Evolutionary conservation across 37 sponge, comb jelly and placozoan species (phyloP), one percentile per base, ranked within the genome.

Genomic region (Crambe crambe): DNA sequence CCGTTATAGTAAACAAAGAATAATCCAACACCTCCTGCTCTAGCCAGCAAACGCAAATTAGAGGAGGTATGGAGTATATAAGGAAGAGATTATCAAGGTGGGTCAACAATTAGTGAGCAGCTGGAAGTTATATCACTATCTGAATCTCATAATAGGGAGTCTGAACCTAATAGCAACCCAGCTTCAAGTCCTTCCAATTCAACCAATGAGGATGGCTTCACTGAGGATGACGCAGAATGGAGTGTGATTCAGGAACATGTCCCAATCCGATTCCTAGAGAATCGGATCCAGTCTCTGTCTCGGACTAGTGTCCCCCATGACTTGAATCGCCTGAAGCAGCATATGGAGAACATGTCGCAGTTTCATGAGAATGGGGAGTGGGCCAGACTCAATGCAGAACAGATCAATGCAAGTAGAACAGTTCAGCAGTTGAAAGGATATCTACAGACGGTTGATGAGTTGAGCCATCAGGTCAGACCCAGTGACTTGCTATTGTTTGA

Each of bases 381-480:
- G 93, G 62, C 47, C 3, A 68, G 41, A 35, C 73, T 92, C 47
- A 75, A 85, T 56, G 36, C 65, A 29, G 93, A 92, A 37, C 89
- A 92, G 56, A 23, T 88, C 32, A 83, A 88, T 58, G 86, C 89
- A 29, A 63, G 56, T 30, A 77, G 81, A 47, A 92, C 86, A 27
- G 86, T 85, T 23, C 90, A 88, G 93, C 85, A 88, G 76, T 74
- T 92, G 67, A 87, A 81, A 44, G 75, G 78, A 18, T 84, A 92
- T 68, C 26, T 92, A 6, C 57, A 81, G 26, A 32, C 79, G 2
- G 58, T 92, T 58, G 93, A 92, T 44, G 85, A 85, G 59, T 71
- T 87, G 15, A 63, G 80, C 26, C 56, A 56, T 5, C 82, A 75
- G 59, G 74, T 92, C n/a, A 43, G 38, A 4, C 58, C 56, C 21